These are phyloP conservation scores for Notocelia uddmanniana DNA, from an alignment of 2,888 invertebrate genomes.

Conservation along the genomic window DNA sequence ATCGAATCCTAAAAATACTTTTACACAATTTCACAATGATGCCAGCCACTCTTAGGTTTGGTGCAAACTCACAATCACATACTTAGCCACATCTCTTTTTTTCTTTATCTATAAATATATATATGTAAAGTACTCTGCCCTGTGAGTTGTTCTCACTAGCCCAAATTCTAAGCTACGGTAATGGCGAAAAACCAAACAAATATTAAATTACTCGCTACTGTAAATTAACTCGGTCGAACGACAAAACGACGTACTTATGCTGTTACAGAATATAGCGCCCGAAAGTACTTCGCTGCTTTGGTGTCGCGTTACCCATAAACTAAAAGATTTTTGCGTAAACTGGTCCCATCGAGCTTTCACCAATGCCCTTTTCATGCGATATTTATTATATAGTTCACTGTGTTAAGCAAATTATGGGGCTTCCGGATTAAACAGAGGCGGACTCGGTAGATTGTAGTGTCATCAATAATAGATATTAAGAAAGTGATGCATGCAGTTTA, in stretches of 20 bases:
- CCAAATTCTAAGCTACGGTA: too few relatives aligned
- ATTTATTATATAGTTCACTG: slow-evolving; percentile 29
- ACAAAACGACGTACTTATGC: slow-evolving; percentile 29
- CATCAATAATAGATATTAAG: slow-evolving; percentile 19
- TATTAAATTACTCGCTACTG: background rate
- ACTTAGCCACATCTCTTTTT: too few relatives aligned
- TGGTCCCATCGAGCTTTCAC: slow-evolving; percentile 36
- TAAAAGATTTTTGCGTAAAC: slow-evolving; percentile 32
- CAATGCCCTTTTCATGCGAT: slow-evolving; percentile 28
- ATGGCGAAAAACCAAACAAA: background rate
- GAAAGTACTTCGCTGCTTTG: slow-evolving; percentile 23
- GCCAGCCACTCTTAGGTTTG: too few relatives aligned
- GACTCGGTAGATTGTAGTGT: slow-evolving; percentile 6
- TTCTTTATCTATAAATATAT: too few relatives aligned
- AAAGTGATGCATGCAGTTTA: background rate
- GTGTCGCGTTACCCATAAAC: slow-evolving; percentile 36
- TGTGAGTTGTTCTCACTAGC: too few relatives aligned
- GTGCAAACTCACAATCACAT: too few relatives aligned
- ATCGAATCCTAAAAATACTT: too few relatives aligned
- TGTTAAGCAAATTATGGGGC: slow-evolving; percentile 26
- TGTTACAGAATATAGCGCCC: slow-evolving; percentile 30
- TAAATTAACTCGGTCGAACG: slow-evolving; percentile 23
- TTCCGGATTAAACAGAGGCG: slow-evolving; percentile 14
- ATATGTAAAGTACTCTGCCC: too few relatives aligned
- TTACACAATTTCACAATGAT: too few relatives aligned